Evolutionary conservation across 2,113 vertebrate species (phyloP).

Genomic region (Stictonetta naevosa): DNA sequence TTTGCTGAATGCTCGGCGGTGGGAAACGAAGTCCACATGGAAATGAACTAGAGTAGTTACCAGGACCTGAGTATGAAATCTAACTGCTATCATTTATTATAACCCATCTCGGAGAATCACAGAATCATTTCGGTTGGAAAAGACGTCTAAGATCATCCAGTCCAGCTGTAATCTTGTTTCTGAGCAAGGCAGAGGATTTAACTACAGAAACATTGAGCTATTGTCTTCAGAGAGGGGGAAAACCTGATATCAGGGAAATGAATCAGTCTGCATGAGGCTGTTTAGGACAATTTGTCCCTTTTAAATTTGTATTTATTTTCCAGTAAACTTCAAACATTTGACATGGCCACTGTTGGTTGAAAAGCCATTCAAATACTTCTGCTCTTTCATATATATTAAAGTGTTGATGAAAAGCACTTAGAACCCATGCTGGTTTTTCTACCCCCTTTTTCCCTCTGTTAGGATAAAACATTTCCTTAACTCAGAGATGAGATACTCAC

Average conservation of each 20-base stretch:
- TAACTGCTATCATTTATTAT: too few relatives aligned
- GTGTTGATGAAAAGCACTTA: rapidly evolving
- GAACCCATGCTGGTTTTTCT: rapidly evolving
- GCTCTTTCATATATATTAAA: rapidly evolving
- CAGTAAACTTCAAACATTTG: rapidly evolving
- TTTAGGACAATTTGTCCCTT: neutral
- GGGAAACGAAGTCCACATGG: neutral
- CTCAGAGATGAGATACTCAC: neutral
- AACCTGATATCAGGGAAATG: neutral
- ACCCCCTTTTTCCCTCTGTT: rapidly evolving
- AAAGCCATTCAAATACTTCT: neutral
- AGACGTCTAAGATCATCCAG: too few relatives aligned
- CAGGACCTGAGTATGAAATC: neutral
- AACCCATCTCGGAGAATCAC: too few relatives aligned
- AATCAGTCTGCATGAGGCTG: neutral
- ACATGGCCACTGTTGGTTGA: neutral
- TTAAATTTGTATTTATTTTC: neutral
- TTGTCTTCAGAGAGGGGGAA: neutral
- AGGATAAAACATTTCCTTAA: neutral
- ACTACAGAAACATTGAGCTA: neutral
- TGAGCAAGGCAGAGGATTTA: neutral
- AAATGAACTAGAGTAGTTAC: neutral
- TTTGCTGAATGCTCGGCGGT: rapidly evolving
- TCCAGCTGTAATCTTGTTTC: too few relatives aligned
- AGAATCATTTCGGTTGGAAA: too few relatives aligned